Evolutionary conservation across 2,888 invertebrate genomes (phyloP).

Genomic region (Hypomecis punctinalis): DNA sequence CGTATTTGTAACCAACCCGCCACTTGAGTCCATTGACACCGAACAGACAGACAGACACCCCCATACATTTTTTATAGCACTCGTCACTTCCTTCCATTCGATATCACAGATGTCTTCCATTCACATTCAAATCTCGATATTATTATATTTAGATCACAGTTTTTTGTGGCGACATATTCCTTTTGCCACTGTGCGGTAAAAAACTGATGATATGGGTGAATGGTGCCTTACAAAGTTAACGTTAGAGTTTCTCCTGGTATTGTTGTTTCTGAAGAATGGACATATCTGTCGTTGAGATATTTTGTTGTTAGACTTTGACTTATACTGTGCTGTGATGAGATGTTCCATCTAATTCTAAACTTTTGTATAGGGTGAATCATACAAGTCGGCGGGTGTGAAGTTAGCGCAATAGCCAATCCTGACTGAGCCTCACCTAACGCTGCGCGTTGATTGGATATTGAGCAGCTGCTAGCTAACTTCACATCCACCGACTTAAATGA

Average conservation of each 20-base stretch:
- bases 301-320: no score
- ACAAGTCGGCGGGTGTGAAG: no score
- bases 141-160: slow-evolving; percentile 77
- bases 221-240: slow-evolving; percentile 19
- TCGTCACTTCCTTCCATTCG: slow-evolving; percentile 71
- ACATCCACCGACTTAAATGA: no score
- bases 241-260: slow-evolving; percentile 2
- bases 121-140: slow-evolving; percentile 71
- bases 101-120: slow-evolving; percentile 68
- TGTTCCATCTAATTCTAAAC: no score
- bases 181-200: slow-evolving; percentile 47
- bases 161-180: slow-evolving; percentile 50
- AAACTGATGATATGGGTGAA: slow-evolving; percentile 33
- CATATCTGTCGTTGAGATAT: not conserved
- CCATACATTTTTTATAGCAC: slow-evolving; percentile 55
- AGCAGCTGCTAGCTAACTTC: no score
- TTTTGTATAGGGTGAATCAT: no score
- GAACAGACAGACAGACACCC: slow-evolving; percentile 57
- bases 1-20: not conserved
- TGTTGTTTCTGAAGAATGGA: slow-evolving; percentile 17
- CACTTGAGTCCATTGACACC: slow-evolving; percentile 37
- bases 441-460: no score
- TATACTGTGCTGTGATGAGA: no score
- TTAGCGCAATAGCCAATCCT: no score
- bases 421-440: no score